Conservation (phyloP, 2,797 vertebrate genomes). For the Microctenopoma steveboyesi region DNA sequence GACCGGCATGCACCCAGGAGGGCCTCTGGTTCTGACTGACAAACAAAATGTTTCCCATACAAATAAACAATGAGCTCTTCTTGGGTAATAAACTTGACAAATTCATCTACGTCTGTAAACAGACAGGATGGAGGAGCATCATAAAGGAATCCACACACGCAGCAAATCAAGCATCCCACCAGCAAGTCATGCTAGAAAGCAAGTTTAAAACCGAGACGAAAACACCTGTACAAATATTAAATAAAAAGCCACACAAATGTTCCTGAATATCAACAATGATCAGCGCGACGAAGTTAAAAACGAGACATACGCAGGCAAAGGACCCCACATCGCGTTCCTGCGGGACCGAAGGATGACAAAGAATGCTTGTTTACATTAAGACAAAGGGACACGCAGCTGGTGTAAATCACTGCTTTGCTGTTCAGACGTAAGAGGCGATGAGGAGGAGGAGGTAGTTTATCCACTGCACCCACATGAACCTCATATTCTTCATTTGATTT, state of each 20-base stretch:
- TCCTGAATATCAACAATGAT: conserved; percentile 11
- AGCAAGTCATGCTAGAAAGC: background rate
- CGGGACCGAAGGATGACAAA: conserved; percentile 55
- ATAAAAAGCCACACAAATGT: background rate
- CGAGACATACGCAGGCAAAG: conserved; percentile 44
- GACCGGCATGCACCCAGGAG: no score
- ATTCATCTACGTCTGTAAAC: no score
- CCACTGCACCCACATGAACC: conserved; percentile 58
- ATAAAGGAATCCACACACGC: background rate
- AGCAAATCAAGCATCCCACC: background rate
- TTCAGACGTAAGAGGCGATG: conserved; percentile 71
- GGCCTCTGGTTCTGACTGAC: no score
- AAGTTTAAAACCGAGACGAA: background rate
- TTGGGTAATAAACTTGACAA: no score
- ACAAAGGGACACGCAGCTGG: conserved; percentile 68
- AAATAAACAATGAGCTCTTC: no score
- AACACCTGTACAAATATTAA: background rate
- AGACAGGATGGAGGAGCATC: background rate
- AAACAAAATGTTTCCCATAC: no score
- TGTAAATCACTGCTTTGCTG: conserved; percentile 72
- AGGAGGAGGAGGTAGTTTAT: conserved; percentile 43
- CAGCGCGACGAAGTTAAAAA: background rate
- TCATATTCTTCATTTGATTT: conserved; percentile 38
- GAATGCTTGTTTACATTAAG: conserved; percentile 66
- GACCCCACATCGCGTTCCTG: conserved; percentile 60